Percentiles rank a stretch among this genome's conserved stretches.
phyloP scores from a whole-genome alignment of 2,797 vertebrate species.

The Argentina silus region DNA sequence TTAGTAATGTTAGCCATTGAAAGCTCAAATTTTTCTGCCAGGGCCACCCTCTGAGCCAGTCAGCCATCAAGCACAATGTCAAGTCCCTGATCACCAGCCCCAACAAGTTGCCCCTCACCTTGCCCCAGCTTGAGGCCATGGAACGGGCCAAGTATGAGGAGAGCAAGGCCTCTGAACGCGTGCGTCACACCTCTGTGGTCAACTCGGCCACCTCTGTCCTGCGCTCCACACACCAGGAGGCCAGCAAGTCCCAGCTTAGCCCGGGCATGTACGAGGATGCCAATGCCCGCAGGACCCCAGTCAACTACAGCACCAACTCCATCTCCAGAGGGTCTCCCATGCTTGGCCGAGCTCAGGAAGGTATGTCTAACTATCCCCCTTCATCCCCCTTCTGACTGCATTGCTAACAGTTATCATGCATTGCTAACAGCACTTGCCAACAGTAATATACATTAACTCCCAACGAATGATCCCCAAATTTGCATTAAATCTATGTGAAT shows the following conservation, averaged over 20 bases:
- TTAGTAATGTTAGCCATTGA: neutral
- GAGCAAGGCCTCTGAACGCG: slow-evolving; percentile 81
- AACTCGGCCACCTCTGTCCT: slow-evolving; percentile 94
- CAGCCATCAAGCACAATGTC: slow-evolving; percentile 97
- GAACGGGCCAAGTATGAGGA: slow-evolving; percentile 94
- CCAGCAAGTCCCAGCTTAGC: slow-evolving; percentile 90
- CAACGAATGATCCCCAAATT: no score
- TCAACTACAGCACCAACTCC: slow-evolving; percentile 86
- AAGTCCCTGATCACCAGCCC: slow-evolving; percentile 97
- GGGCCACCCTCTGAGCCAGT: slow-evolving; percentile 83
- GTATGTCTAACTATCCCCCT: slow-evolving; percentile 63
- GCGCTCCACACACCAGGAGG: slow-evolving; percentile 92
- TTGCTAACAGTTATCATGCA: neutral
- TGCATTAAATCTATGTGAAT: no score
- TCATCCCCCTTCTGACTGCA: neutral
- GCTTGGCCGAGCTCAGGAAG: slow-evolving; percentile 86
- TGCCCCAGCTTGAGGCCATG: slow-evolving; percentile 87
- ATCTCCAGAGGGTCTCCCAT: slow-evolving; percentile 94
- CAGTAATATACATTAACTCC: no score
- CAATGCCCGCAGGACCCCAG: slow-evolving; percentile 91
- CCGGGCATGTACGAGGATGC: slow-evolving; percentile 94
- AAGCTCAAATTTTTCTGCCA: slow-evolving; percentile 85
- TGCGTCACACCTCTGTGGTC: slow-evolving; percentile 92
- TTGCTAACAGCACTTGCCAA: neutral
- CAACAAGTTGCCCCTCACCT: slow-evolving; percentile 83